Evolutionary conservation across 2,113 vertebrate species (phyloP), one percentile per base, ranked within the genome.

Genomic region (Phodopus roborovskii): DNA sequence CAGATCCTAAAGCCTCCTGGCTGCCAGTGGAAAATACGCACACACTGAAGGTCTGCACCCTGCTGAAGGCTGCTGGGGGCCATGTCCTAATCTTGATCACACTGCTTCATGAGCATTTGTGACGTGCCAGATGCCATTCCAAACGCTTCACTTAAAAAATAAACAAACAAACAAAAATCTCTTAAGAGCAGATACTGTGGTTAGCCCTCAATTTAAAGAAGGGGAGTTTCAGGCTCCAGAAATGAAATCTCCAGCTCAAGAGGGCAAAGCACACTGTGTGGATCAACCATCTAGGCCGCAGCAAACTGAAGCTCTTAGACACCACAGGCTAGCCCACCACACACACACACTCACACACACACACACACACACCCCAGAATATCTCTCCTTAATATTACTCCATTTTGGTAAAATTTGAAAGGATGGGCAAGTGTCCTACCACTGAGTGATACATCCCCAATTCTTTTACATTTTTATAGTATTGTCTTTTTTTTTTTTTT

Each of bases 141-240:
- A 33, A 66, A 8, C 82, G 30, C 26, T 42, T 39, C 15, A 45
- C 26, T 33, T 85, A 64, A 84, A 45, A 39, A 84, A 33, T 9
- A 75, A 45, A 42, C 17, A 42, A 84, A 84, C 60, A 66, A 45
- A 28, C 24, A 42, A 17, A 91, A 90, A 86, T 19, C 15, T 17
- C 50, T 74, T 30, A 36, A 30, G 66, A 78, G 39, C 17, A 33
- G 36, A 17, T 42, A 48, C 12, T 64, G 24, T 33, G 48, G 12
- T 28, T 70, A 42, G 7, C 16, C 11, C 58, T 94, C 50, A 30
- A 77, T 94, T 71, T 84, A 93, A 87, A 94, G 70, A 90, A 36
- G 74, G n/a, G 48, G 26, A n/a, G 56, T 58, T 19, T 5, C 89
- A 75, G 45, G 8, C 58, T 45, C 13, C 45, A 22, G 7, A 60